Conservation (phyloP, 1,140 invertebrate species). For the Cataglyphis hispanica region DNA sequence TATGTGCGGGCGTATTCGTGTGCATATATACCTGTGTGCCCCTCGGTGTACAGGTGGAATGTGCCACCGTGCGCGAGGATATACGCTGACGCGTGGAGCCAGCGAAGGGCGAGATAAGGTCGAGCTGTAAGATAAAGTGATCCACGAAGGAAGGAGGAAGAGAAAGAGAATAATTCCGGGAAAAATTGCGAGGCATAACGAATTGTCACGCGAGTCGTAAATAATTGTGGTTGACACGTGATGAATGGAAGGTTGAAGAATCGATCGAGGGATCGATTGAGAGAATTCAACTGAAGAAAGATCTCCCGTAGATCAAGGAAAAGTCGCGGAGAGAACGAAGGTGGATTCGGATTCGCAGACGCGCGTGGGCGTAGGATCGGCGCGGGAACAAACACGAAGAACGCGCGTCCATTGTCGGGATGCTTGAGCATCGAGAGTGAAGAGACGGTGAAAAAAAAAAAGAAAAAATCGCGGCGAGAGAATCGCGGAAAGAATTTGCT, state of each 20-base stretch:
- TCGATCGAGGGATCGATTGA: neutral
- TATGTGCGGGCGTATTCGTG: neutral
- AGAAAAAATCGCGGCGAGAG: neutral
- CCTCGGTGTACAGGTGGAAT: conserved; percentile 47
- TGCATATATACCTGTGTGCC: neutral
- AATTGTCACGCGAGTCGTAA: neutral
- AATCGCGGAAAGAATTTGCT: neutral
- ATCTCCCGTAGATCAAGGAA: neutral
- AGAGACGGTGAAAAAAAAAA: neutral
- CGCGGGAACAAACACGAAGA: conserved; percentile 12
- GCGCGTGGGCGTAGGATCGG: conserved; percentile 9
- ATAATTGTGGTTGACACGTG: neutral
- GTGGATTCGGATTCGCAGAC: neutral
- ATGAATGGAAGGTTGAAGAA: neutral
- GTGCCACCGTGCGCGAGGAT: conserved; percentile 52
- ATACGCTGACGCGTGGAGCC: conserved; percentile 43
- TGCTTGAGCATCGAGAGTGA: neutral
- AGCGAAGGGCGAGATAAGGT: conserved; percentile 53
- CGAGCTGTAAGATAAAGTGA: conserved; percentile 44
- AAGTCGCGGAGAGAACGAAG: neutral
- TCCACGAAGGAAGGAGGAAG: neutral
- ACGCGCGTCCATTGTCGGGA: conserved; percentile 2
- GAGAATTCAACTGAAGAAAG: neutral
- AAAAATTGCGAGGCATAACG: neutral
- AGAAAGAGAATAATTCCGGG: neutral